Evolutionary conservation across 1,140 invertebrate genomes (phyloP), one percentile per base, ranked within the genome.

Genomic region (Contarinia nasturtii): DNA sequence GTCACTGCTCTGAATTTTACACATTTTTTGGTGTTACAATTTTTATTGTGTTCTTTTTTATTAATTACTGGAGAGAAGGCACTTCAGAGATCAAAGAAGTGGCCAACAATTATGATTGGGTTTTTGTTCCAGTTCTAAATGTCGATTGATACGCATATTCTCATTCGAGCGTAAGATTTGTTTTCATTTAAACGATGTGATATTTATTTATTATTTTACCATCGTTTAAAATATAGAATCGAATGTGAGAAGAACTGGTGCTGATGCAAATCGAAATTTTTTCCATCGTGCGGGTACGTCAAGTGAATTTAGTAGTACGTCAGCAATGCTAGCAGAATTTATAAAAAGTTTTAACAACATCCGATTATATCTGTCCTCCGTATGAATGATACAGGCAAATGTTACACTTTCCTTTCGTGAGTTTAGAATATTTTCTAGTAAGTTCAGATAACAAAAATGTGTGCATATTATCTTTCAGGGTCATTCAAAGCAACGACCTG

Each of bases 141-240:
- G 82, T 84, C 12, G 85, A 90, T 66, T 85, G 86, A 43, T 87
- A 80, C 56, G 78, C 72, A 36, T 86, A 76, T 54, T 75, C 79
- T 1, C 75, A 80, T 52, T 68, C 66, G 0, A 64, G 54, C 38
- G 75, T 77, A 64, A 70, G 57, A 53, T 21, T 36, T n/a, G n/a
- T n/a, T n/a, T n/a, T n/a, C n/a, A n/a, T n/a, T n/a, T n/a, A n/a
- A n/a, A n/a, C n/a, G n/a, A n/a, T n/a, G n/a, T n/a, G n/a, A n/a
- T n/a, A n/a, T n/a, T n/a, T 36, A 8, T 27, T 3, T 46, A 38
- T 36, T 37, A 3, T 7, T 19, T 4, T 37, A 7, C 19, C 2
- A 2, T 36, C 2, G 27, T 11, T 3, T n/a, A 2, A 27, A 48
- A 56, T 14, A 7, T 50, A 79, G 74, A 67, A 79, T 50, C 72